Evolutionary conservation across 2,888 invertebrate species (phyloP).

Genomic region (Monopis laevigella): DNA sequence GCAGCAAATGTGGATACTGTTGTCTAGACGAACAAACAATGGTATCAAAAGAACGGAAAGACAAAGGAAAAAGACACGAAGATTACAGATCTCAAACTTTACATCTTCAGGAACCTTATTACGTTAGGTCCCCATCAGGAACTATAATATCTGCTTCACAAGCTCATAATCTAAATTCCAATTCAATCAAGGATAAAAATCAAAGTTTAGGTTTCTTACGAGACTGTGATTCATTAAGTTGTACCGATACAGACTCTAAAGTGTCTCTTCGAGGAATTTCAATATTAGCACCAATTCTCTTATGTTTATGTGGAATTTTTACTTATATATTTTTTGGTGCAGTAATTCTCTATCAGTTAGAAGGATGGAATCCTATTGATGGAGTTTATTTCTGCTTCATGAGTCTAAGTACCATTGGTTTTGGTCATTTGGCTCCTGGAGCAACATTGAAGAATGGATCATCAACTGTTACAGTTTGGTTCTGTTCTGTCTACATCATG

Average conservation of each 20-base stretch:
- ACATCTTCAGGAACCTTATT: conserved; percentile 75
- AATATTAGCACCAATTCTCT: conserved; percentile 87
- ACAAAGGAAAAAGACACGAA: conserved; percentile 79
- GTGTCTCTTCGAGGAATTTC: conserved; percentile 76
- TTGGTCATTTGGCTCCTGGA: conserved; percentile 86
- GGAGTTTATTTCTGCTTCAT: conserved; percentile 96
- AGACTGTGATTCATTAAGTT: conserved; percentile 66
- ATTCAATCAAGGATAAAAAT: conserved; percentile 53
- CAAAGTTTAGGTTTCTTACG: conserved; percentile 52
- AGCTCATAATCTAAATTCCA: conserved; percentile 50
- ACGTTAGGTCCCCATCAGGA: conserved; percentile 67
- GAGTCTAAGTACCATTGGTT: conserved; percentile 92
- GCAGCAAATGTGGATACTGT: conserved; percentile 89
- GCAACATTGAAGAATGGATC: conserved; percentile 57
- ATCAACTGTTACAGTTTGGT: conserved; percentile 80
- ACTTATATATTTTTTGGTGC: conserved; percentile 93
- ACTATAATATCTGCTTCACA: conserved; percentile 63
- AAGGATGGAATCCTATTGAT: conserved; percentile 92
- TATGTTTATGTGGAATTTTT: conserved; percentile 90
- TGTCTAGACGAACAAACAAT: conserved; percentile 86
- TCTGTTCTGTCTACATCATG: conserved; percentile 90
- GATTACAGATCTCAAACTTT: conserved; percentile 70
- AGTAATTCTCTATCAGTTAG: conserved; percentile 86
- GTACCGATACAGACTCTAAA: conserved; percentile 74
- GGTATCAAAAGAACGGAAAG: conserved; percentile 81